Percentiles rank a stretch among this genome's conserved stretches.
Conservation (phyloP, 2,797 vertebrate genomes). For the Caiman crocodilus region DNA sequence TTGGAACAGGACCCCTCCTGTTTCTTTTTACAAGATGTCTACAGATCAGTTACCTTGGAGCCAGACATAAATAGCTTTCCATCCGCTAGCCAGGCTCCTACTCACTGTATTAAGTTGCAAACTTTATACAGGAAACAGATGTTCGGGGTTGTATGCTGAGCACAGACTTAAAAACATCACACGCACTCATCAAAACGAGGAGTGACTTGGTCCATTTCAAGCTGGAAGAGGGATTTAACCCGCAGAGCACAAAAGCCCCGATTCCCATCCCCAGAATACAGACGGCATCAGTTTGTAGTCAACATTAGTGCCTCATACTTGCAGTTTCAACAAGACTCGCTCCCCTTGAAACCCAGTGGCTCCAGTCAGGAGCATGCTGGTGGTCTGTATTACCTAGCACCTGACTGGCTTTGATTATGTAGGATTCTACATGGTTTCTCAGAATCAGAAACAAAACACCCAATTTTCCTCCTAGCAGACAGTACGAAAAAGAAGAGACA, state of each 20-base stretch:
- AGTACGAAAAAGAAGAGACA: too few species aligned
- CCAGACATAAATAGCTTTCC: not conserved
- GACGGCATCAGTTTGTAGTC: not conserved
- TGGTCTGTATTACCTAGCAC: fast-evolving
- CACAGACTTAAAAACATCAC: not conserved
- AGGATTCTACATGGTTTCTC: not conserved
- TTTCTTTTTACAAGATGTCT: constrained; percentile 61
- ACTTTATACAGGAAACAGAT: not conserved
- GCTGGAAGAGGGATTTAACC: not conserved
- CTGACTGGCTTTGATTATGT: not conserved
- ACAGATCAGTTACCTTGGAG: constrained; percentile 54
- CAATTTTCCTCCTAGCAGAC: not conserved
- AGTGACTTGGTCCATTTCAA: not conserved
- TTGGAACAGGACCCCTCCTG: constrained; percentile 14
- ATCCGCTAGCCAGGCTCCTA: not conserved
- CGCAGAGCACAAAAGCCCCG: not conserved
- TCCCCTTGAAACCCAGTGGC: not conserved
- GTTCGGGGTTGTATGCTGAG: constrained; percentile 11
- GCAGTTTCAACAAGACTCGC: not conserved
- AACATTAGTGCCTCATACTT: not conserved
- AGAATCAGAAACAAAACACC: not conserved
- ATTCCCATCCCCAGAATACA: not conserved
- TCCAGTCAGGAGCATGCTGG: fast-evolving
- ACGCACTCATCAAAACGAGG: not conserved
- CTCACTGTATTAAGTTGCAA: not conserved